These are phyloP conservation scores for Mesorhabditis sp. DNA, from an alignment of 2,888 invertebrate species.

Conservation along the genomic window DNA sequence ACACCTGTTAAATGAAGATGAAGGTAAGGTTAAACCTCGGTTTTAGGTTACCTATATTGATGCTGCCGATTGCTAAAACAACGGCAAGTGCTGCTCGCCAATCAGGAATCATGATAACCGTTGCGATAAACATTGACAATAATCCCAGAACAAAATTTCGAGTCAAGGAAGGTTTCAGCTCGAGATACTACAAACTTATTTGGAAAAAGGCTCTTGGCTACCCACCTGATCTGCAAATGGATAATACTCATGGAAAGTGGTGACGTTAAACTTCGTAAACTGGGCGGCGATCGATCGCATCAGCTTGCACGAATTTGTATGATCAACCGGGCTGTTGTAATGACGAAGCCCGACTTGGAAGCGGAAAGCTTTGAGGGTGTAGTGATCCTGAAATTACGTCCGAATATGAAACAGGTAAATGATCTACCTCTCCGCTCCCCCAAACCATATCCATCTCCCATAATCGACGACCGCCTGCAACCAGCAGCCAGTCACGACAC, in stretches of 20 bases:
- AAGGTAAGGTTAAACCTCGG: not conserved
- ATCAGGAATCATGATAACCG: slow-evolving; percentile 88
- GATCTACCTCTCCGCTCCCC: slow-evolving; percentile 25
- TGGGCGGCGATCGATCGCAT: slow-evolving; percentile 46
- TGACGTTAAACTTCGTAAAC: slow-evolving; percentile 69
- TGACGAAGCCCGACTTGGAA: slow-evolving; percentile 55
- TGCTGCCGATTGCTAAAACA: slow-evolving; percentile 78
- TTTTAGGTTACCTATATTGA: slow-evolving; percentile 46
- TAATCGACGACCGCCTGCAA: slow-evolving; percentile 50
- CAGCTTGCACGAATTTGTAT: slow-evolving; percentile 58
- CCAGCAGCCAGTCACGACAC: slow-evolving; percentile 50
- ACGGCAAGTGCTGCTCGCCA: slow-evolving; percentile 85
- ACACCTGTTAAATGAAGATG: slow-evolving; percentile 27
- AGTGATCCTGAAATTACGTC: slow-evolving; percentile 16
- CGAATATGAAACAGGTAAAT: slow-evolving; percentile 61
- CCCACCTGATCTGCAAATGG: slow-evolving; percentile 76
- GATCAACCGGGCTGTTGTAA: slow-evolving; percentile 54
- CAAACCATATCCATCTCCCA: slow-evolving; percentile 57
- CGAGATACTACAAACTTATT: slow-evolving; percentile 42
- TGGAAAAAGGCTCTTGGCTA: not conserved
- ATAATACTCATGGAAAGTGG: slow-evolving; percentile 90
- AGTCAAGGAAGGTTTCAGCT: slow-evolving; percentile 52
- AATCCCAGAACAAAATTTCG: slow-evolving; percentile 81
- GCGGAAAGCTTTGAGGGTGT: slow-evolving; percentile 47
- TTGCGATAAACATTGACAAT: slow-evolving; percentile 85